Evolutionary conservation across 1,140 invertebrate species (phyloP).

Genomic region (Chionoecetes opilio): DNA sequence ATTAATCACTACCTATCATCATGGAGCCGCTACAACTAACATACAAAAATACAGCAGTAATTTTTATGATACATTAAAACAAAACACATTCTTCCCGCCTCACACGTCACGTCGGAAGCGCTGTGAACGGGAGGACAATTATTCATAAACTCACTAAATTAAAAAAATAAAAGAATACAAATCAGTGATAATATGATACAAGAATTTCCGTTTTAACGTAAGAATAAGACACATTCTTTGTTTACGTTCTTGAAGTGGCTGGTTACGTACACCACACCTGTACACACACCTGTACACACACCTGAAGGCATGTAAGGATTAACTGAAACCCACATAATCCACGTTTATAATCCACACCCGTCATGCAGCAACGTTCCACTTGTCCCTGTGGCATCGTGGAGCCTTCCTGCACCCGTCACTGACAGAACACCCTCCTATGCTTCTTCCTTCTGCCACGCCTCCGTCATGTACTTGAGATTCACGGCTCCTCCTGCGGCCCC

Average conservation of each 20-base stretch:
- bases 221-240: neutral
- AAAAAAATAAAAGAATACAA: neutral
- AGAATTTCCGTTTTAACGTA: neutral
- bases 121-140: neutral
- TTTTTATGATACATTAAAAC: conserved; percentile 19
- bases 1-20: neutral
- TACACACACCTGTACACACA: neutral
- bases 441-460: neutral
- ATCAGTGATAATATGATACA: neutral
- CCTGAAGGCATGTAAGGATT: no score
- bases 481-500: neutral
- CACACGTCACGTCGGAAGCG: neutral
- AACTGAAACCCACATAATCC: no score
- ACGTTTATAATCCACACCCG: no score
- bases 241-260: no score
- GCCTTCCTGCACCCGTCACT: neutral
- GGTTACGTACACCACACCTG: neutral
- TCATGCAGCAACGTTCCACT: neutral
- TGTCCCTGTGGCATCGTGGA: neutral
- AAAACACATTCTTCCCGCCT: neutral
- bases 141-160: neutral
- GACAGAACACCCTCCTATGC: neutral
- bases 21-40: neutral
- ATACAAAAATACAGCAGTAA: conserved; percentile 20
- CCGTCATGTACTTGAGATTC: neutral